These are phyloP conservation scores for Molorchus minor DNA, from an alignment of 2,888 invertebrate genomes.

Conservation along the genomic window DNA sequence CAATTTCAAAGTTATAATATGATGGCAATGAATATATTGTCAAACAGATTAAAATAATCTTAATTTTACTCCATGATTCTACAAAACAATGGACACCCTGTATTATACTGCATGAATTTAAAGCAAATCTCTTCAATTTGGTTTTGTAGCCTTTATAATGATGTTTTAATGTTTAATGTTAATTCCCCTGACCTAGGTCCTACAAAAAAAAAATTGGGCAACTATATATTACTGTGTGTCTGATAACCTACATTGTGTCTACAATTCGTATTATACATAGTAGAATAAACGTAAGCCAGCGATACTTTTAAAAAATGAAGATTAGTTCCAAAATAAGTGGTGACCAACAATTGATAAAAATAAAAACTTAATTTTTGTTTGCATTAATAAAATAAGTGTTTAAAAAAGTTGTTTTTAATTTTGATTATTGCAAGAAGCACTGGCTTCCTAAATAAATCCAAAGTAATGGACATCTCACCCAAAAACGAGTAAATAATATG, in stretches of 20 bases:
- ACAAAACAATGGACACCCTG: slow-evolving; percentile 23
- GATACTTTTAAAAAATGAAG: slow-evolving; percentile 20
- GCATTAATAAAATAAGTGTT: background rate
- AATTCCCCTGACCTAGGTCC: slow-evolving; percentile 16
- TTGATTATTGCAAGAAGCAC: background rate
- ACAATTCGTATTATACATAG: slow-evolving; percentile 9
- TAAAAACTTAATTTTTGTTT: slow-evolving; percentile 1
- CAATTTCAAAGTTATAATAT: background rate
- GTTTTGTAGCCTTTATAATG: slow-evolving; percentile 15
- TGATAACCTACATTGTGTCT: background rate
- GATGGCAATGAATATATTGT: background rate
- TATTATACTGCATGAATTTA: slow-evolving; percentile 18
- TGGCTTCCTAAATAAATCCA: slow-evolving; percentile 14
- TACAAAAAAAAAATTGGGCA: background rate
- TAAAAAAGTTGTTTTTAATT: slow-evolving; percentile 1
- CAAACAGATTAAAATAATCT: background rate
- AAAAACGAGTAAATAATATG: slow-evolving; percentile 13
- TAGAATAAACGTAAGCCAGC: slow-evolving; percentile 10
- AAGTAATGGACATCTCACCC: slow-evolving; percentile 18
- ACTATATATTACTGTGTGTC: background rate
- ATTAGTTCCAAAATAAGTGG: slow-evolving; percentile 16
- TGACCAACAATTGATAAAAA: background rate
- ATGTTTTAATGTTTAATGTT: slow-evolving; percentile 14
- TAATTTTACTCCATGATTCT: background rate
- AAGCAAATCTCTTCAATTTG: background rate